A percentile compares a stretch with the other conserved stretches of the same genome.
These are phyloP conservation scores for Sminthopsis crassicaudata DNA, from an alignment of 2,113 vertebrate genomes.

Conservation along the genomic window DNA sequence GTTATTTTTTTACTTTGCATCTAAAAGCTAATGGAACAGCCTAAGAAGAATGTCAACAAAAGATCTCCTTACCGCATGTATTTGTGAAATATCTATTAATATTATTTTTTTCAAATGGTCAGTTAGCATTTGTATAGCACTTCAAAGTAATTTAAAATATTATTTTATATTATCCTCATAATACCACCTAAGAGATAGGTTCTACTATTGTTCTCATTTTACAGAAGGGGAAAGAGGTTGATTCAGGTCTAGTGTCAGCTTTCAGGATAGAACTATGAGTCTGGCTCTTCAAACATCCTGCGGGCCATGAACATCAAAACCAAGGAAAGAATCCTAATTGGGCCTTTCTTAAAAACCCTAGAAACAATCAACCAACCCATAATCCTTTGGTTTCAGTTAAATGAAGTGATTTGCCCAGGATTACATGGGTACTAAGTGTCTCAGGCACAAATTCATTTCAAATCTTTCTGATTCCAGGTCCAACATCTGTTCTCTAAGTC, in stretches of 20 bases:
- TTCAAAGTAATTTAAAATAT: background rate
- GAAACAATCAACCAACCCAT: background rate
- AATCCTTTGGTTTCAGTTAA: conserved; percentile 38
- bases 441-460: background rate
- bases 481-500: background rate
- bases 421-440: background rate
- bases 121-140: background rate
- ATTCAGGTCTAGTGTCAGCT: conserved; percentile 74
- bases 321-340: background rate
- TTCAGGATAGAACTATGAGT: conserved; percentile 69
- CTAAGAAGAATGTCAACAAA: conserved; percentile 14
- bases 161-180: background rate
- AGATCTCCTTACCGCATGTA: background rate
- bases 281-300: conserved; percentile 49
- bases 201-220: background rate
- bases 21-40: conserved; percentile 52
- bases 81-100: conserved; percentile 31
- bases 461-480: background rate
- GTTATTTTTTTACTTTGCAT: conserved; percentile 39
- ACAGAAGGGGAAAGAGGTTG: background rate
- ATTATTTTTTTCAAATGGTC: conserved; percentile 31
- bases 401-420: background rate
- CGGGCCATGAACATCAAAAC: background rate
- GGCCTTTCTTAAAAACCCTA: conserved; percentile 10
- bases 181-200: background rate